Evolutionary conservation across 2,113 vertebrate genomes (phyloP).

Genomic region (Siniperca knerii): DNA sequence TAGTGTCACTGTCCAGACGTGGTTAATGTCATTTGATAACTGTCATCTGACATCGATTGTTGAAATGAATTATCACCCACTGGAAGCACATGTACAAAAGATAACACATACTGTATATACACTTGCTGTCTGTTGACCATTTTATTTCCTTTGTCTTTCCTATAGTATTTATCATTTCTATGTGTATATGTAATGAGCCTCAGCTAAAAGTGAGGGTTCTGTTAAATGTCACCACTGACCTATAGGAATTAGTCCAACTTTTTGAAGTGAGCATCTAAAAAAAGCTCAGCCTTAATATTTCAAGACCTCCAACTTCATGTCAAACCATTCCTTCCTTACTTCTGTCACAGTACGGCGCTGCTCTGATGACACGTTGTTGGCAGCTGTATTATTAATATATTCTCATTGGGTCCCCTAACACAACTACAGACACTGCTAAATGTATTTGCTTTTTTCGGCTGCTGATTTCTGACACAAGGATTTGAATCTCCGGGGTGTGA

Average conservation of each 20-base stretch:
- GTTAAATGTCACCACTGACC: conserved; percentile 7
- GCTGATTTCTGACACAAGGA: not conserved
- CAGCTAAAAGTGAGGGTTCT: not conserved
- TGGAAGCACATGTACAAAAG: not conserved
- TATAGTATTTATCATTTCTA: not conserved
- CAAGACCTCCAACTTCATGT: not conserved
- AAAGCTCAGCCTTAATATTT: not conserved
- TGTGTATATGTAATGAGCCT: not conserved
- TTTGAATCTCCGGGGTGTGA: not conserved
- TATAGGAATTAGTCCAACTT: not conserved
- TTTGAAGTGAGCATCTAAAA: not conserved
- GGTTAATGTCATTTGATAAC: conserved; percentile 16
- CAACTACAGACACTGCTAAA: not conserved
- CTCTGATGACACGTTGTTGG: not conserved
- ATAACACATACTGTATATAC: not conserved
- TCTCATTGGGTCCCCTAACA: not conserved
- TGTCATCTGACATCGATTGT: not conserved
- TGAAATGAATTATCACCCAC: conserved; percentile 1
- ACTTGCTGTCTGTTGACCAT: not conserved
- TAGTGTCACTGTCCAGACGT: not conserved
- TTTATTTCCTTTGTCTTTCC: not conserved
- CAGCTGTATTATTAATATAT: not conserved
- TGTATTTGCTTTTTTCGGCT: not conserved
- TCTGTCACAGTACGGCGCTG: not conserved
- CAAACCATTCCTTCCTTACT: not conserved